Evolutionary conservation across 2,888 invertebrate genomes (phyloP).

Genomic region (Diarsia dahlii): DNA sequence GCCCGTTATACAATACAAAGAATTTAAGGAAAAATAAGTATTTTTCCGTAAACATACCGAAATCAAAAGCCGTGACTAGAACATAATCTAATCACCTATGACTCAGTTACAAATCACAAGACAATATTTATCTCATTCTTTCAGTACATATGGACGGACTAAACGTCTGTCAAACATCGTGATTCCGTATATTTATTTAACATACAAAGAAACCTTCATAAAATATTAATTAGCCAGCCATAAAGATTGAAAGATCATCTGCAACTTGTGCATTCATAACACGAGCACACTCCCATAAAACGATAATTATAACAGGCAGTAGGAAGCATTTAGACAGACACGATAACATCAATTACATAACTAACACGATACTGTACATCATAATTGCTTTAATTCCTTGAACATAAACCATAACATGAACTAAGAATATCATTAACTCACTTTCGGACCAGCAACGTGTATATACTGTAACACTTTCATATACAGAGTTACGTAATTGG

Average conservation of each 20-base stretch:
- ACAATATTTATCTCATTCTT: constrained; percentile 13
- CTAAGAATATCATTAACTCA: constrained; percentile 82
- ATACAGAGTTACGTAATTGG: constrained; percentile 76
- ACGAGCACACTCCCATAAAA: constrained; percentile 59
- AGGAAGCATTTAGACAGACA: constrained; percentile 66
- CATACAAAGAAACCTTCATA: constrained; percentile 36
- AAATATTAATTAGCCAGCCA: constrained; percentile 45
- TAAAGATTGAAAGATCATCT: constrained; percentile 51
- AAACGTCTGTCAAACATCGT: constrained; percentile 15
- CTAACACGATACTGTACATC: constrained; percentile 49
- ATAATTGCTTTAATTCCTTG: constrained; percentile 65
- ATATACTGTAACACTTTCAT: constrained; percentile 82
- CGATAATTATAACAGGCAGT: constrained; percentile 56
- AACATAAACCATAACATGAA: constrained; percentile 58
- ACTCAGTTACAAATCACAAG: constrained; percentile 14
- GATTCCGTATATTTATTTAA: constrained; percentile 5
- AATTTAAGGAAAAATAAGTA: background rate
- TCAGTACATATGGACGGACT: background rate
- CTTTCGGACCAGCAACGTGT: constrained; percentile 82
- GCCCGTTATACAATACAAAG: no score
- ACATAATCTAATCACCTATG: constrained; percentile 4
- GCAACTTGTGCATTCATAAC: constrained; percentile 54
- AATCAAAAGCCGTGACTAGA: background rate
- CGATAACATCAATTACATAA: constrained; percentile 63
- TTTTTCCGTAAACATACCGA: constrained; percentile 1